These are phyloP conservation scores for Leptinotarsa defecta DNA, from an alignment of 1,140 invertebrate genomes.

Conservation along the genomic window DNA sequence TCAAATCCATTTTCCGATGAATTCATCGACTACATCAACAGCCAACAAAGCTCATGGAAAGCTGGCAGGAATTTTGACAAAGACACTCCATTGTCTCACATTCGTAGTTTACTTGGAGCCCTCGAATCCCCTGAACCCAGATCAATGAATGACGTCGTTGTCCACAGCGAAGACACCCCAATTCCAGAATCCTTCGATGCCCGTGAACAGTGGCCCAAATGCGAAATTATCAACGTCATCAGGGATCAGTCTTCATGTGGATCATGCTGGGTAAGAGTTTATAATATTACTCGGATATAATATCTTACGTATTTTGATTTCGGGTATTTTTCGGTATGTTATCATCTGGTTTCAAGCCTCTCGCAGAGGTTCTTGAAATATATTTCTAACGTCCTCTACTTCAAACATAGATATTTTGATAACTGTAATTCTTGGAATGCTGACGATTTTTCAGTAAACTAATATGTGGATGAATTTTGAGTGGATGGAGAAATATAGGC, in stretches of 20 bases:
- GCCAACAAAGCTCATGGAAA: slow-evolving; percentile 31
- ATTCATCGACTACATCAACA: slow-evolving; percentile 32
- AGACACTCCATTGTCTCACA: slow-evolving; percentile 11
- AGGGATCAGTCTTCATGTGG: slow-evolving; percentile 32
- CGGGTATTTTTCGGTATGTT: too few species aligned
- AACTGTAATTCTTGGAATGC: too few species aligned
- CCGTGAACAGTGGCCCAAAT: slow-evolving; percentile 32
- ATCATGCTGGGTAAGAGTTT: slow-evolving; percentile 34
- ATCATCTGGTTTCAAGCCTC: too few species aligned
- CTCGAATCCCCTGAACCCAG: neutral
- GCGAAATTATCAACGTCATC: slow-evolving; percentile 27
- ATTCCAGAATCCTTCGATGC: slow-evolving; percentile 36
- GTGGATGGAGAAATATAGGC: too few species aligned
- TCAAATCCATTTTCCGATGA: slow-evolving; percentile 39
- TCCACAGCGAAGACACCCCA: slow-evolving; percentile 36
- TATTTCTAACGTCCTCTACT: too few species aligned
- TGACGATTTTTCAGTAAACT: too few species aligned
- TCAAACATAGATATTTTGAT: too few species aligned
- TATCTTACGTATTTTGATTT: too few species aligned
- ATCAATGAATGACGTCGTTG: too few species aligned
- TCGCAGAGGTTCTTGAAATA: too few species aligned
- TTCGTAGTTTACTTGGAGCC: neutral
- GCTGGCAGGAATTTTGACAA: slow-evolving; percentile 35
- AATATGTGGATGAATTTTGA: too few species aligned
- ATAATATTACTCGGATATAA: neutral